phyloP scores from a whole-genome alignment of 2,113 vertebrate species.

The Phodopus roborovskii region DNA sequence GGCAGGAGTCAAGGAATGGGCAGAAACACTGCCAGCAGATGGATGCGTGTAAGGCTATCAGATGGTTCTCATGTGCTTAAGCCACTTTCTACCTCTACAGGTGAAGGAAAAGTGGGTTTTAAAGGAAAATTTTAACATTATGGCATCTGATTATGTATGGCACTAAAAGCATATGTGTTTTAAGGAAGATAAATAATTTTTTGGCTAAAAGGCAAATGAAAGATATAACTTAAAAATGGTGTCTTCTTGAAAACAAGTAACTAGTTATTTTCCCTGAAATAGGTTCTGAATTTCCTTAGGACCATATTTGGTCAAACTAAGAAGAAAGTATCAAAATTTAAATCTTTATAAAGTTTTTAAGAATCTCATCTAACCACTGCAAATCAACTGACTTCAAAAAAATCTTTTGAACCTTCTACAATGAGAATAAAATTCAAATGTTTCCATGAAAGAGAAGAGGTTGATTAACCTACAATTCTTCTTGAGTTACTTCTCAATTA shows the following conservation, averaged over 20 bases:
- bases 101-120: background rate
- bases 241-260: slow-evolving; percentile 28
- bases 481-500: background rate
- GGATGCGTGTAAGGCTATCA: background rate
- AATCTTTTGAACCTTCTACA: slow-evolving; percentile 37
- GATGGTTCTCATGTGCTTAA: background rate
- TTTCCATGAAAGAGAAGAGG: slow-evolving; percentile 29
- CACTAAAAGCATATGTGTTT: slow-evolving; percentile 23
- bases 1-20: background rate
- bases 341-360: slow-evolving; percentile 55
- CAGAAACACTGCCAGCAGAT: background rate
- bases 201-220: slow-evolving; percentile 36
- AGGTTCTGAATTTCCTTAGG: slow-evolving; percentile 51
- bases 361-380: slow-evolving; percentile 4
- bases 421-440: slow-evolving; percentile 30
- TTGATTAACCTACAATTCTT: background rate
- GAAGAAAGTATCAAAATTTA: background rate
- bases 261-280: slow-evolving; percentile 17
- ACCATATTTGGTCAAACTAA: slow-evolving; percentile 35
- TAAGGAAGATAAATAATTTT: slow-evolving; percentile 36
- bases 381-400: slow-evolving; percentile 62
- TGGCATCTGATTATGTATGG: background rate
- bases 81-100: background rate
- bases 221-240: background rate
- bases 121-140: background rate